phyloP scores from a whole-genome alignment of 1,140 invertebrate species.

The Pemphigus obesinymphae region DNA sequence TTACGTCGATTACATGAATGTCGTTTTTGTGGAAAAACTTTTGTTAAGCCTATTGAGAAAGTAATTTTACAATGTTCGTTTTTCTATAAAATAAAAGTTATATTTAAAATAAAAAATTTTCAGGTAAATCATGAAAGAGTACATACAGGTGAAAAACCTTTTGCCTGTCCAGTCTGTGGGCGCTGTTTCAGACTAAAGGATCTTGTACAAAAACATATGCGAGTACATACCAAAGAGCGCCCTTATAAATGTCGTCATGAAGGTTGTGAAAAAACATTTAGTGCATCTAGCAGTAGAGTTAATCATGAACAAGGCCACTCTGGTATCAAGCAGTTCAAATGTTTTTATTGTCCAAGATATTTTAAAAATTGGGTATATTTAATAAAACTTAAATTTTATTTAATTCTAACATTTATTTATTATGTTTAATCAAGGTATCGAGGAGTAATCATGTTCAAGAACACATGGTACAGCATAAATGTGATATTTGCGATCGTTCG shows the following conservation, averaged over 20 bases:
- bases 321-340: conserved; percentile 37
- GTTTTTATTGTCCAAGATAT: conserved; percentile 36
- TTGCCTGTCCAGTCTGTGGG: conserved; percentile 62
- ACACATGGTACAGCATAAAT: conserved; percentile 15
- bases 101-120: neutral
- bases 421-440: neutral
- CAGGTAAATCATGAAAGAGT: conserved; percentile 88
- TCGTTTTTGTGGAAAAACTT: conserved; percentile 30
- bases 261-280: conserved; percentile 44
- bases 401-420: neutral
- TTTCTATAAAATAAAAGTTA: neutral
- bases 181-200: conserved; percentile 53
- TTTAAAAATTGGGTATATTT: conserved; percentile 36
- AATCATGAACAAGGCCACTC: conserved; percentile 38
- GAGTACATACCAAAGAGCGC: conserved; percentile 55
- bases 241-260: conserved; percentile 57
- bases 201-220: conserved; percentile 52
- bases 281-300: conserved; percentile 24
- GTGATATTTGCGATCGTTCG: conserved; percentile 25
- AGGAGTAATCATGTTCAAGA: conserved; percentile 37
- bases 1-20: conserved; percentile 34
- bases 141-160: conserved; percentile 93
- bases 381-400: neutral
- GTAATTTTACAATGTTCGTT: neutral
- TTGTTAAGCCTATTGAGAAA: conserved; percentile 34